Base-by-base conservation (phyloP, 2,888 invertebrate species). In the Nomada lathburiana region DNA sequence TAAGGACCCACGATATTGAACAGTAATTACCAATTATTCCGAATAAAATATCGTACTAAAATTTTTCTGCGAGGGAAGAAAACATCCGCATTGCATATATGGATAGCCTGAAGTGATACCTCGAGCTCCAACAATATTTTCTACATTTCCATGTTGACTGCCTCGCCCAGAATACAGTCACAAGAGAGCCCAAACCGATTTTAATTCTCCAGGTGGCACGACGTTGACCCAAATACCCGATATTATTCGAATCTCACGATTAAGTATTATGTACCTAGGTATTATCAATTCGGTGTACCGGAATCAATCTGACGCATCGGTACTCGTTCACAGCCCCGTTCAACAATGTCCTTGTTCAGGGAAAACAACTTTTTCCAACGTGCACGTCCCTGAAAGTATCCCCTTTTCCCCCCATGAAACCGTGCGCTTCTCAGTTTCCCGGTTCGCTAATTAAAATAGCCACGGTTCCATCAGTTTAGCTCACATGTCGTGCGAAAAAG, bases 241-340 rank as follows among this genome's bases (percentile, higher is more conserved):
- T 18, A 42, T 52, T 64, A 69, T n/a, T 60, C 70, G 18, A 70
- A 76, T 55, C 53, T 47, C 9, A 10, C 20, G 18, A 62, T 71
- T 62, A 71, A 71, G 20, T n/a, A n/a, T 47, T 47, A 52, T 16
- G 60, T 36, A 71, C 60, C 47, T 5, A 36, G 7, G 36, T 47
- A 60, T 50, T 50, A 64, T 18, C 18, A 60, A 50, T 18, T 29
- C 5, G n/a, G 13, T 44, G 50, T n/a, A 16, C n/a, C 3, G 16
- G 18, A 26, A 71, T 47, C 29, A 29, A 63, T 63, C n/a, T 10
- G 3, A 1, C 2, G 52, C 4, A 71, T 71, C 44, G 47, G 57
- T 57, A 18, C 50, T 18, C 18, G 13, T 26, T 29, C n/a, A 13
- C 16, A 4, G 1, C 20, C 10, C 18, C 20, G n/a, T 36, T 10